phyloP scores from a whole-genome alignment of 2,113 vertebrate species.

The Acanthochromis polyacanthus region DNA sequence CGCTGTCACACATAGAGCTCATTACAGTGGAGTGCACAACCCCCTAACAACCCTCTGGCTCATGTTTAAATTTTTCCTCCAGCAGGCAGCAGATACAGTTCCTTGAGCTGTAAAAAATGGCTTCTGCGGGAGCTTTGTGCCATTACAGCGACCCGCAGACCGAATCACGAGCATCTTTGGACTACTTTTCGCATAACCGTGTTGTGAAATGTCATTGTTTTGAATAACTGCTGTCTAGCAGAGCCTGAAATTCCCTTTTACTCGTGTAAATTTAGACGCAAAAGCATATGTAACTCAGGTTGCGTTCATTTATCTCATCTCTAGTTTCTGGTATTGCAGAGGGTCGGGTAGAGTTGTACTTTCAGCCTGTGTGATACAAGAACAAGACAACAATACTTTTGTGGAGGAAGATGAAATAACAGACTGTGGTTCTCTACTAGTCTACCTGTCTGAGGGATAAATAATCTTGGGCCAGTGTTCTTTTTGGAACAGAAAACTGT shows the following conservation, averaged over 20 bases:
- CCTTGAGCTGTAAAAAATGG: conserved; percentile 45
- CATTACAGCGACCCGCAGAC: conserved; percentile 23
- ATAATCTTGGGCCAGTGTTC: no score
- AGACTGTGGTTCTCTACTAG: not conserved
- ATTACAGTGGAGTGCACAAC: conserved; percentile 31
- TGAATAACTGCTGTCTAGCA: conserved; percentile 8
- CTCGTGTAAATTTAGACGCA: not conserved
- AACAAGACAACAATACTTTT: no score
- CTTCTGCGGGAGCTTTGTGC: conserved; percentile 26
- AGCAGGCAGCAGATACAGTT: conserved; percentile 45
- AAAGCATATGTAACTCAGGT: conserved; percentile 9
- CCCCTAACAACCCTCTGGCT: not conserved
- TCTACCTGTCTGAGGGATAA: not conserved
- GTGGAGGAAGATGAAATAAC: no score
- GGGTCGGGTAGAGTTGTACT: no score
- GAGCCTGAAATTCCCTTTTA: not conserved
- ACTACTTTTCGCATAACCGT: not conserved
- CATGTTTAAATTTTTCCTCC: conserved; percentile 25
- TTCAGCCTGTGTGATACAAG: no score
- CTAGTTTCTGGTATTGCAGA: not conserved
- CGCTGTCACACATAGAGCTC: conserved; percentile 23
- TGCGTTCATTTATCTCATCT: not conserved
- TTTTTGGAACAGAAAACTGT: conserved; percentile 10
- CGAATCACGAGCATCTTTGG: conserved; percentile 10
- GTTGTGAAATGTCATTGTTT: conserved; percentile 32